Conservation (phyloP, 2,888 invertebrate species). For the Tolmerus cingulatus region DNA sequence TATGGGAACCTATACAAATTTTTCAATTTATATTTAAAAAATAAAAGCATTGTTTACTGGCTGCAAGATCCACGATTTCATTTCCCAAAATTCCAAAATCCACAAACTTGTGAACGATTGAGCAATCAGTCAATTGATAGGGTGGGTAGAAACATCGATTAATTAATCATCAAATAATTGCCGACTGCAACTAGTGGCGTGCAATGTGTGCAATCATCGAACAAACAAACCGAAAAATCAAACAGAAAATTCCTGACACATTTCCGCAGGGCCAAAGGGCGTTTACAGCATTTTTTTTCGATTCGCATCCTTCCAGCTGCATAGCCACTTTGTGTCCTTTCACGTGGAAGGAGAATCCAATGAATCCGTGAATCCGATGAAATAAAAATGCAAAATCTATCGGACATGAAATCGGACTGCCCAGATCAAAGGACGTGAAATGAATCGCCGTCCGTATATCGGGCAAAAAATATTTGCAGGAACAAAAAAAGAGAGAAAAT, state of each 20-base stretch:
- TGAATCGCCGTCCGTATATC: background rate
- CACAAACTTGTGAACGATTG: background rate
- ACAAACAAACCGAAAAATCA: conserved; percentile 42
- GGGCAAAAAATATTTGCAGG: background rate
- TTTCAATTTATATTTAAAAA: too few species aligned
- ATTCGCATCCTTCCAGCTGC: background rate
- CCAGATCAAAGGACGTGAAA: conserved; percentile 38
- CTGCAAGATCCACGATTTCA: background rate
- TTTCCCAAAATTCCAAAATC: background rate
- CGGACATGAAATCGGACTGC: conserved; percentile 15
- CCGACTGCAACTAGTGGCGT: conserved; percentile 27
- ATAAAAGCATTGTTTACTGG: too few species aligned
- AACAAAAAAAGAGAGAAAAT: background rate
- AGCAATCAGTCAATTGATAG: background rate
- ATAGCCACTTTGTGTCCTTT: conserved; percentile 20
- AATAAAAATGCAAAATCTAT: conserved; percentile 24
- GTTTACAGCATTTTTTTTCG: background rate
- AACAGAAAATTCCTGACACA: conserved; percentile 32
- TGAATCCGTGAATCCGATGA: background rate
- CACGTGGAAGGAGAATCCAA: conserved; percentile 38
- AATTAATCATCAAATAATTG: conserved; percentile 42
- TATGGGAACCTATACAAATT: too few species aligned
- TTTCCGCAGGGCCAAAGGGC: background rate
- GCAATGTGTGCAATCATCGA: conserved; percentile 13
- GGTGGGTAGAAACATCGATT: conserved; percentile 7